Conservation (phyloP, 2,113 vertebrate species). For the Ceyx melanurus region DNA sequence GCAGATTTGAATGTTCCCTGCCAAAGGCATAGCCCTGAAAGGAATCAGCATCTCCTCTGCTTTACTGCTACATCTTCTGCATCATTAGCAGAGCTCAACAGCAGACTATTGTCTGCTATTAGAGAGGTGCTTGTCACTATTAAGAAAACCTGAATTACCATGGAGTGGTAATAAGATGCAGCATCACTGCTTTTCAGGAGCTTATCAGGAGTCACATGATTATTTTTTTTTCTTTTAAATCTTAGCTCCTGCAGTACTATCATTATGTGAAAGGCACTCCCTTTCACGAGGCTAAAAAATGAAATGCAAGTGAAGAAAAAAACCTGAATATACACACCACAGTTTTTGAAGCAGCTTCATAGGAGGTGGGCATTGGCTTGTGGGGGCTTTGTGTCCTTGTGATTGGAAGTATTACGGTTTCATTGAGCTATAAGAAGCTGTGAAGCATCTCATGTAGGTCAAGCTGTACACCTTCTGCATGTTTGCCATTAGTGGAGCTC, state of each 20-base stretch:
- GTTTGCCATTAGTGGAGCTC: background rate
- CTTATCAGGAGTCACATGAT: background rate
- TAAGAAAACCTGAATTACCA: conserved; percentile 19
- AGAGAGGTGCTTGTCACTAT: background rate
- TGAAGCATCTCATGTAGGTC: background rate
- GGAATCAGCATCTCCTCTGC: background rate
- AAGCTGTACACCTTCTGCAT: background rate
- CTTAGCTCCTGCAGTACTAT: background rate
- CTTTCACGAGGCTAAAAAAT: conserved; percentile 1
- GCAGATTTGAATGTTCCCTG: background rate
- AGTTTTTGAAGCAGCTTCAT: background rate
- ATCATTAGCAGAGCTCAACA: conserved; percentile 9
- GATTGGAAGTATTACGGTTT: background rate
- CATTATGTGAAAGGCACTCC: background rate
- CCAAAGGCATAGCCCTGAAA: background rate
- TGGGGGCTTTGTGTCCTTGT: background rate
- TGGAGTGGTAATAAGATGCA: conserved; percentile 13
- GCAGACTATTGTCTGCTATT: background rate
- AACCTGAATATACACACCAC: background rate
- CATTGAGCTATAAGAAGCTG: background rate
- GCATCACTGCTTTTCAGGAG: conserved; percentile 26
- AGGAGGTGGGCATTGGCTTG: background rate
- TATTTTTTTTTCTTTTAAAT: background rate
- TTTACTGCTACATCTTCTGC: background rate
- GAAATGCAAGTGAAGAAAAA: background rate